Conservation (phyloP, 2,888 invertebrate species). For the Trichopria drosophilae region DNA sequence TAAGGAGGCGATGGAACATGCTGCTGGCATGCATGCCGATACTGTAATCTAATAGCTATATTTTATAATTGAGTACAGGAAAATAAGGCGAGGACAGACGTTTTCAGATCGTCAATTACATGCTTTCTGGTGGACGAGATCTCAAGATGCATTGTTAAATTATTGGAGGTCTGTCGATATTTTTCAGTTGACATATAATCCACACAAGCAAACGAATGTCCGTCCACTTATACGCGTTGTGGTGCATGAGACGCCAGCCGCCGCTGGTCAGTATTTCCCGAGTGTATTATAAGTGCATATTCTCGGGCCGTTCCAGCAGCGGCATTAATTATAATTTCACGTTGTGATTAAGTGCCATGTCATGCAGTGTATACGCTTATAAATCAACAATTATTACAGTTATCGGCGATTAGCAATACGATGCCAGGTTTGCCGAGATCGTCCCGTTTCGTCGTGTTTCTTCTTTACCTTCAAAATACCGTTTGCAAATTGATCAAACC, state of each 20-base stretch:
- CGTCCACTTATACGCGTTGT: no score
- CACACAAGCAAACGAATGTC: no score
- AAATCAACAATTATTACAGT: slow-evolving; percentile 37
- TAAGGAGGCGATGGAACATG: no score
- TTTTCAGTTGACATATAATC: no score
- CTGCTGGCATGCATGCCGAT: no score
- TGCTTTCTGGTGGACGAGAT: slow-evolving; percentile 26
- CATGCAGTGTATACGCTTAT: slow-evolving; percentile 29
- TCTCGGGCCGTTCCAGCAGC: slow-evolving; percentile 27
- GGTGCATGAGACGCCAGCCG: slow-evolving; percentile 7
- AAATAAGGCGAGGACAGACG: no score
- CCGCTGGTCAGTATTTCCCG: slow-evolving; percentile 32
- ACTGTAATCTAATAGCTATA: no score
- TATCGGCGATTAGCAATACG: slow-evolving; percentile 36
- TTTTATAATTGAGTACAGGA: no score
- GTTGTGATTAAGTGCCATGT: slow-evolving; percentile 33
- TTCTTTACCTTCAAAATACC: slow-evolving; percentile 17
- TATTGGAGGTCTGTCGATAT: slow-evolving; percentile 27
- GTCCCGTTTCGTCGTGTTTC: no score
- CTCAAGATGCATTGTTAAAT: slow-evolving; percentile 35
- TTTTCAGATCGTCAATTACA: slow-evolving; percentile 28
- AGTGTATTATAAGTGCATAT: slow-evolving; percentile 25
- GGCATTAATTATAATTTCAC: slow-evolving; percentile 37
- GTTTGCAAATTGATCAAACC: no score
- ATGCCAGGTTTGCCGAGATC: no score